phyloP scores from a whole-genome alignment of 2,888 invertebrate species.

The Metacarcinus magister region DNA sequence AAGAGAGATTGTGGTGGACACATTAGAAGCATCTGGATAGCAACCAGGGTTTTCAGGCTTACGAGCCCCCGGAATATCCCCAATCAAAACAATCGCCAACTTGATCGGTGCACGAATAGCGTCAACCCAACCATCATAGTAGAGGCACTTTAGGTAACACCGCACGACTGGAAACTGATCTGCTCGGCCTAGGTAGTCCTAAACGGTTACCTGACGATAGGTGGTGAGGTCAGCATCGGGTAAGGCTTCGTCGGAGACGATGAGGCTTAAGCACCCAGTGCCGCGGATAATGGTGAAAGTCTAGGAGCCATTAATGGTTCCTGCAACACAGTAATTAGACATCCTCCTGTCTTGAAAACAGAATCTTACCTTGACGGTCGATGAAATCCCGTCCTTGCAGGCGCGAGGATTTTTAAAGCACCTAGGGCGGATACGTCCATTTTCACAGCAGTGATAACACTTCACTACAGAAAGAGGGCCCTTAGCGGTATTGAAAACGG shows the following conservation, averaged over 20 bases:
- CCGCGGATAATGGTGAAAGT: slow-evolving; percentile 12
- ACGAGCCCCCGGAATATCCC: not conserved
- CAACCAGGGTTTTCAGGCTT: not conserved
- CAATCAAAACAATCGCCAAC: slow-evolving; percentile 51
- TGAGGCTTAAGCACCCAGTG: slow-evolving; percentile 57
- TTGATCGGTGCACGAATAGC: slow-evolving; percentile 56
- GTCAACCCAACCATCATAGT: slow-evolving; percentile 59
- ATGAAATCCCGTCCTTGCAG: no score
- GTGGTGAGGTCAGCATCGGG: slow-evolving; percentile 42
- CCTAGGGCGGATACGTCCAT: slow-evolving; percentile 43
- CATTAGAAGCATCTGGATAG: not conserved
- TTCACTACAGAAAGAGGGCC: not conserved
- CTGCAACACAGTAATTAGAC: not conserved
- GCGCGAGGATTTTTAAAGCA: no score
- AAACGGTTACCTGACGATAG: not conserved
- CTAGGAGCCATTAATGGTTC: slow-evolving; percentile 44
- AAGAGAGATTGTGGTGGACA: no score
- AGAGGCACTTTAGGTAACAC: slow-evolving; percentile 57
- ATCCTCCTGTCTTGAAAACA: not conserved
- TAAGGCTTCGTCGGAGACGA: slow-evolving; percentile 52
- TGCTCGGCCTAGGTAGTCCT: slow-evolving; percentile 57
- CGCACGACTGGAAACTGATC: slow-evolving; percentile 7
- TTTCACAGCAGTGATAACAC: slow-evolving; percentile 51
- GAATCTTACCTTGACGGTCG: slow-evolving; percentile 5
- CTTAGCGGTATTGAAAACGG: not conserved